A percentile compares a stretch with the other conserved stretches of the same genome.
Evolutionary conservation across 1,140 invertebrate species (phyloP).

Genomic region (Lutraria rhynchaena): DNA sequence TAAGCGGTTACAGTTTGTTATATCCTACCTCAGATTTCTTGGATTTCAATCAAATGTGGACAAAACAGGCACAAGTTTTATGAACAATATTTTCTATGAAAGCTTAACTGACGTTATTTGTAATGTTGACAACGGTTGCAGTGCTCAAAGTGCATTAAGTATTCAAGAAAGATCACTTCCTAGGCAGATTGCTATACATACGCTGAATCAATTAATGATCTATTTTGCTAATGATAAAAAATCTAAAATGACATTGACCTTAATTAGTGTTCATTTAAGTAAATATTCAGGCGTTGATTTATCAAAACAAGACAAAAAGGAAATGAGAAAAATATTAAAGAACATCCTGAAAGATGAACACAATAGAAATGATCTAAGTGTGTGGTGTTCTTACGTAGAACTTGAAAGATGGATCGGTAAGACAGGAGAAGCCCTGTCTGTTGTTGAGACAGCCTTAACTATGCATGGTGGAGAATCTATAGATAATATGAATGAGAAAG

Average conservation of each 20-base stretch:
- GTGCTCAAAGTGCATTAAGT: neutral
- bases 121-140: conserved; percentile 22
- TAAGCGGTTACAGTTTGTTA: conserved; percentile 76
- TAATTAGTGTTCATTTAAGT: conserved; percentile 66
- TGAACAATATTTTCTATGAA: conserved; percentile 23
- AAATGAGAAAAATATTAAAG: conserved; percentile 80
- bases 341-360: conserved; percentile 79
- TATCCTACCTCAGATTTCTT: conserved; percentile 80
- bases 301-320: conserved; percentile 44
- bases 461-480: conserved; percentile 64
- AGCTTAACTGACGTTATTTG: conserved; percentile 10
- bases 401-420: conserved; percentile 77
- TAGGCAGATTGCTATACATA: conserved; percentile 29
- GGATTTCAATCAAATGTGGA: conserved; percentile 61
- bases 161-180: conserved; percentile 19
- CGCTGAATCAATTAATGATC: conserved; percentile 13
- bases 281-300: conserved; percentile 8
- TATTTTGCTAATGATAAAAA: conserved; percentile 63
- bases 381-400: conserved; percentile 81
- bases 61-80: neutral
- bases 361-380: conserved; percentile 81
- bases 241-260: conserved; percentile 68
- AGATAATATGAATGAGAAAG: conserved; percentile 29
- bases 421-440: conserved; percentile 75
- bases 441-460: conserved; percentile 79